Evolutionary conservation across 2,888 invertebrate genomes (phyloP).

Genomic region (Patella caerulea): DNA sequence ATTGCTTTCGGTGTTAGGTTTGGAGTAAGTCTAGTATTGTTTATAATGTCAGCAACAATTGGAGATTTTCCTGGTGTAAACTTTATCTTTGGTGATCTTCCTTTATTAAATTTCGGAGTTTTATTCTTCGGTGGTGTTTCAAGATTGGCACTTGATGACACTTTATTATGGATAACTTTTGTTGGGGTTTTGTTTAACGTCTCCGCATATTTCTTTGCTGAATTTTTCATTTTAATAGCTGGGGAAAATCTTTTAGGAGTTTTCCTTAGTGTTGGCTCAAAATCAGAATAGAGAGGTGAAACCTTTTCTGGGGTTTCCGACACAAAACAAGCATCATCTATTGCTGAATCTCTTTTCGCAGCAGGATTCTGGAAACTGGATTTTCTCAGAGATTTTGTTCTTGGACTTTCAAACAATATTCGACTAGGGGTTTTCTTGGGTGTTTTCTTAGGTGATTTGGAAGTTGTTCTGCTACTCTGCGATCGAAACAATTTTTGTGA

Average conservation of each 20-base stretch:
- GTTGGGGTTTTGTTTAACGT: neutral
- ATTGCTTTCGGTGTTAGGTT: neutral
- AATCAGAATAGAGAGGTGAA: neutral
- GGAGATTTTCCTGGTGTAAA: neutral
- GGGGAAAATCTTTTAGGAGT: neutral
- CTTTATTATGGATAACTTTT: neutral
- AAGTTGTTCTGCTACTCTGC: neutral
- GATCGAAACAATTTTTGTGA: neutral
- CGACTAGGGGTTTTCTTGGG: slow-evolving; percentile 18
- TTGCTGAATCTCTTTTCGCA: neutral
- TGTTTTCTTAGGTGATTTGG: slow-evolving; percentile 21
- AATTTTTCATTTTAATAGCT: neutral
- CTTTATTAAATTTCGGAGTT: neutral
- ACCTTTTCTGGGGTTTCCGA: neutral
- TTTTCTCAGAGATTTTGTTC: neutral
- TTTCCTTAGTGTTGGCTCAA: neutral
- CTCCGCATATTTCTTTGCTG: neutral
- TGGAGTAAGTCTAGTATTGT: slow-evolving; percentile 11
- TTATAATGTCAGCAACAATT: neutral
- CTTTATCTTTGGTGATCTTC: neutral
- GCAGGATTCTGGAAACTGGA: neutral
- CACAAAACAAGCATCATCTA: too few species aligned
- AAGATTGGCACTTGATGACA: neutral
- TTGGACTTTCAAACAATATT: slow-evolving; percentile 23
- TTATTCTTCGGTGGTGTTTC: neutral